These are phyloP conservation scores for Rhamnusium bicolor DNA, from an alignment of 2,888 invertebrate genomes.

Conservation along the genomic window DNA sequence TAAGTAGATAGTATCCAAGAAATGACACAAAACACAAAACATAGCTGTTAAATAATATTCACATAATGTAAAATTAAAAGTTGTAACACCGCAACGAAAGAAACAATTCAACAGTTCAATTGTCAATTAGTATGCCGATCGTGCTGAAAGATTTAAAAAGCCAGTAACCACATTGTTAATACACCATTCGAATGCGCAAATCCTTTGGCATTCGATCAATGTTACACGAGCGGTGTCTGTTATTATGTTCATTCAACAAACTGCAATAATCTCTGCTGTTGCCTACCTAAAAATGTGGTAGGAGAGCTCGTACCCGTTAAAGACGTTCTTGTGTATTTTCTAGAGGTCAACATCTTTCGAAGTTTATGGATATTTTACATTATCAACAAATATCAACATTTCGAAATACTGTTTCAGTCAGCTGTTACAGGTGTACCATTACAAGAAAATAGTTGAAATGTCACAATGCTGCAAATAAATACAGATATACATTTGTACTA, in stretches of 20 bases:
- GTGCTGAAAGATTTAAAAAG: background rate
- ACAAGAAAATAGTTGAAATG: background rate
- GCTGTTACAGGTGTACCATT: background rate
- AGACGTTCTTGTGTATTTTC: background rate
- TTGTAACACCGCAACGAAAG: background rate
- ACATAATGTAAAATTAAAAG: background rate
- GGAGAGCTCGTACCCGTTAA: background rate
- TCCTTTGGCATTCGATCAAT: background rate
- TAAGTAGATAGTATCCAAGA: background rate
- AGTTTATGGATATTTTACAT: background rate
- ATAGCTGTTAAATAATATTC: background rate
- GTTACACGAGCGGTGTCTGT: background rate
- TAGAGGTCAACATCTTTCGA: background rate
- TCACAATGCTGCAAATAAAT: background rate
- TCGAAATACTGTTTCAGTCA: background rate
- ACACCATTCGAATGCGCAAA: background rate
- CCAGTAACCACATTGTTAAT: background rate
- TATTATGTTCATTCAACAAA: background rate
- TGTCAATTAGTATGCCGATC: background rate
- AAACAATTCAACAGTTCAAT: background rate
- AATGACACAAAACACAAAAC: background rate
- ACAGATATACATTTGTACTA: too few relatives aligned
- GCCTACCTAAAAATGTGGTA: background rate
- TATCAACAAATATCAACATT: background rate
- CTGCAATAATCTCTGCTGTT: background rate